Conservation (phyloP, 2,888 invertebrate genomes). For the Hybos culiciformis region DNA sequence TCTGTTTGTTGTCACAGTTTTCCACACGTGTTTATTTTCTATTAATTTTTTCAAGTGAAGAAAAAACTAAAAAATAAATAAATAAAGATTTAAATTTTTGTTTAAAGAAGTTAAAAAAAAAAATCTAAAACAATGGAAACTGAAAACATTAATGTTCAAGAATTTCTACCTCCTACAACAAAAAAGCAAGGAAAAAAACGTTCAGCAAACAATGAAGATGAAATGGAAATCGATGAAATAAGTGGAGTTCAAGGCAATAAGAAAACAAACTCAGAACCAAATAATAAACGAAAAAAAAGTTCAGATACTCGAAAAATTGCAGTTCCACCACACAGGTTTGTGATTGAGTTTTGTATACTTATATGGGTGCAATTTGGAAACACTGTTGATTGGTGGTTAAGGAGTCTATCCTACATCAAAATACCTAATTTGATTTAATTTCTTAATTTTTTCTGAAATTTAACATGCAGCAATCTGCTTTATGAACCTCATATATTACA, state of each 20-base stretch:
- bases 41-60: no score
- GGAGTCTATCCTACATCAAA: no score
- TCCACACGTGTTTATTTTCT: no score
- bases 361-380: no score
- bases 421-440: no score
- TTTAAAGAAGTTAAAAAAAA: not conserved
- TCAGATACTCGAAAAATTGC: slow-evolving; percentile 58
- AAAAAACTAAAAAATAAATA: no score
- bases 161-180: slow-evolving; percentile 19
- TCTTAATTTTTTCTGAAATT: no score
- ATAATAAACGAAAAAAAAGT: slow-evolving; percentile 39
- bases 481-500: not conserved
- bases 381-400: no score
- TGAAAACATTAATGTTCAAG: slow-evolving; percentile 27
- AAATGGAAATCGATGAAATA: slow-evolving; percentile 54
- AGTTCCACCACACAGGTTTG: slow-evolving; percentile 76
- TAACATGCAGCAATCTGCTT: not conserved
- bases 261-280: slow-evolving; percentile 32
- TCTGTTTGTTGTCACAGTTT: no score
- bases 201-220: slow-evolving; percentile 34
- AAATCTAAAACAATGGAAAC: slow-evolving; percentile 21
- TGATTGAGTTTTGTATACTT: no score
- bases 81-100: no score
- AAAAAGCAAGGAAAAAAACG: slow-evolving; percentile 25
- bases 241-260: slow-evolving; percentile 46